These are phyloP conservation scores for Tympanoctomys barrerae DNA, from an alignment of 2,797 vertebrate genomes.

Conservation along the genomic window DNA sequence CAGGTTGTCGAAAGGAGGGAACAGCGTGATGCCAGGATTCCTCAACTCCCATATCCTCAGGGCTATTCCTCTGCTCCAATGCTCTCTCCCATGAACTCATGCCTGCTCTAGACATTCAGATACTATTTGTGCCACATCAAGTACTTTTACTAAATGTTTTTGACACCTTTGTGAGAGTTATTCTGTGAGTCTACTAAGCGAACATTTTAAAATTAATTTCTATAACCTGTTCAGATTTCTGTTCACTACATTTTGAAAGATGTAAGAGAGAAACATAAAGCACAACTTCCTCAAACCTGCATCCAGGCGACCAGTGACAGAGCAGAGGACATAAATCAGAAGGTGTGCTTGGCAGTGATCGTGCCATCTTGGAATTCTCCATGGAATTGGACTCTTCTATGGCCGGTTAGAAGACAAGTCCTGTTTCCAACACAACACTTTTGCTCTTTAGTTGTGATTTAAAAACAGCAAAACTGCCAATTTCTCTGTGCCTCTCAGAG, in stretches of 20 bases:
- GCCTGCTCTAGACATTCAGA: not conserved
- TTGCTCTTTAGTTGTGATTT: not conserved
- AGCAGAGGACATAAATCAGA: slow-evolving; percentile 17
- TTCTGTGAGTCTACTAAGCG: not conserved
- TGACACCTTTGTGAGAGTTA: not conserved
- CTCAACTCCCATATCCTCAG: not conserved
- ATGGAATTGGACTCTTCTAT: not conserved
- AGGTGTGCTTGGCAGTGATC: not conserved
- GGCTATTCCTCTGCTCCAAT: not conserved
- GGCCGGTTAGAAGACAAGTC: not conserved
- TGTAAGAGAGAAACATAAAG: not conserved
- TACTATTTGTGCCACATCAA: slow-evolving; percentile 22
- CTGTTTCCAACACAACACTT: not conserved
- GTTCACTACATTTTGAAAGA: slow-evolving; percentile 33
- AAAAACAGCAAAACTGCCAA: not conserved
- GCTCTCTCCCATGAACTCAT: not conserved
- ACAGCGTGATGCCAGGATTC: not conserved
- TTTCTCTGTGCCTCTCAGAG: not conserved
- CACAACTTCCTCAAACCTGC: not conserved
- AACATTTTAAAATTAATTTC: not conserved
- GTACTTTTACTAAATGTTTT: not conserved
- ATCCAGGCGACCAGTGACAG: not conserved
- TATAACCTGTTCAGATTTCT: not conserved
- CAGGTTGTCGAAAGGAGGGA: not conserved
- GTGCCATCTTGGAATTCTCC: slow-evolving; percentile 4